Evolutionary conservation across 1,140 invertebrate species (phyloP).

Genomic region (Stratiolaelaps scimitus): DNA sequence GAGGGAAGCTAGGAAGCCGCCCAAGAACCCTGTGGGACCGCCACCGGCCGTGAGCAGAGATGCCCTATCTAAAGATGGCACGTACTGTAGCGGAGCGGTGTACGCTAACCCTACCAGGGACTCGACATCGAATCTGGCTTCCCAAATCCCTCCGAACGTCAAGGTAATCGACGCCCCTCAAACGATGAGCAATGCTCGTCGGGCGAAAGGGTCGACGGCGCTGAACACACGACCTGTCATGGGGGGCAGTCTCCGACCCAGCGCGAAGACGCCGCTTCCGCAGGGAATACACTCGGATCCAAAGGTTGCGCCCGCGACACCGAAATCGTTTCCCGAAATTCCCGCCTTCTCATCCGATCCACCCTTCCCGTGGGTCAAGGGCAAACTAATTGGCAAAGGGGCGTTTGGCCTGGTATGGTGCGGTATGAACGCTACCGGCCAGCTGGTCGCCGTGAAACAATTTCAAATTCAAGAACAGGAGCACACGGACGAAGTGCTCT

Average conservation of each 20-base stretch:
- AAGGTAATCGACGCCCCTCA: slow-evolving; percentile 22
- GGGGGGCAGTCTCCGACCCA: slow-evolving; percentile 14
- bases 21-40: slow-evolving; percentile 18
- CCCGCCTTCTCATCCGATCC: slow-evolving; percentile 26
- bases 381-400: slow-evolving; percentile 24
- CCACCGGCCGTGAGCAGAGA: background rate
- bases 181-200: slow-evolving; percentile 27
- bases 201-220: slow-evolving; percentile 19
- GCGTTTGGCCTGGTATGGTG: slow-evolving; percentile 28
- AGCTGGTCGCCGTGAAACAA: slow-evolving; percentile 29
- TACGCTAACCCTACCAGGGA: slow-evolving; percentile 12
- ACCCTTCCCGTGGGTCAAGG: slow-evolving; percentile 24
- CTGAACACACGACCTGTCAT: slow-evolving; percentile 4
- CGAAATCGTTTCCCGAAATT: slow-evolving; percentile 26
- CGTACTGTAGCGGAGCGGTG: slow-evolving; percentile 1
- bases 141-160: slow-evolving; percentile 27
- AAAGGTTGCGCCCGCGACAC: slow-evolving; percentile 7
- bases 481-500: slow-evolving; percentile 8
- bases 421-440: slow-evolving; percentile 26
- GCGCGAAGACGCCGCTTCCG: background rate
- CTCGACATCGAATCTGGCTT: slow-evolving; percentile 26
- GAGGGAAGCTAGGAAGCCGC: slow-evolving; percentile 28
- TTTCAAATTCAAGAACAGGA: slow-evolving; percentile 28
- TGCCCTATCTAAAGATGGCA: background rate
- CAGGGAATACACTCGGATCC: slow-evolving; percentile 22